Evolutionary conservation across 2,113 vertebrate species (phyloP).

Genomic region (Empidonax alnorum): DNA sequence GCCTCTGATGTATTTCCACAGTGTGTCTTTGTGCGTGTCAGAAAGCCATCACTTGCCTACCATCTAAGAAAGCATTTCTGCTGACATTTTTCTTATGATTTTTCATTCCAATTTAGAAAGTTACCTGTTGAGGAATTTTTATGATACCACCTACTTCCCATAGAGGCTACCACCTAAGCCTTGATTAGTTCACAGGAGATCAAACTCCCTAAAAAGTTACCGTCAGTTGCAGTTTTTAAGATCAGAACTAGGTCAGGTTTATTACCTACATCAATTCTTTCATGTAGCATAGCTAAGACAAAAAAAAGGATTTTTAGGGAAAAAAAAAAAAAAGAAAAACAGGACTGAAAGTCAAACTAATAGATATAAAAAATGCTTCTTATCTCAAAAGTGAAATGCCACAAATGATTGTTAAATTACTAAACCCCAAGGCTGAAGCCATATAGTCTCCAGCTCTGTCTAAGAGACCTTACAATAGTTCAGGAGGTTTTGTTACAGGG

Average conservation of each 20-base stretch:
- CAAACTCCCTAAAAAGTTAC: slow-evolving; percentile 72
- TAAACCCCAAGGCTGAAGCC: neutral
- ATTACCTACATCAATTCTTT: slow-evolving; percentile 64
- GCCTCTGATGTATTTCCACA: neutral
- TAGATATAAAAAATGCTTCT: slow-evolving; percentile 16
- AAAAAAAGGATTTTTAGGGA: neutral
- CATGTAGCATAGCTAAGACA: slow-evolving; percentile 31
- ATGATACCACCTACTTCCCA: slow-evolving; percentile 43
- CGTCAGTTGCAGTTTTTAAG: slow-evolving; percentile 58
- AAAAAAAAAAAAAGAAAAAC: slow-evolving; percentile 2
- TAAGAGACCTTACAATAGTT: neutral
- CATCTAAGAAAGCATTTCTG: slow-evolving; percentile 47
- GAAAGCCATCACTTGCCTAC: neutral
- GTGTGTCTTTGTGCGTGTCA: slow-evolving; percentile 6
- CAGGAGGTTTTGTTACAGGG: neutral
- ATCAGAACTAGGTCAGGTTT: slow-evolving; percentile 70
- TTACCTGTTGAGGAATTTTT: slow-evolving; percentile 60
- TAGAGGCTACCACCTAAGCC: slow-evolving; percentile 49
- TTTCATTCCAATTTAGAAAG: slow-evolving; percentile 64
- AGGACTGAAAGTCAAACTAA: slow-evolving; percentile 1
- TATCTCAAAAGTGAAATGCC: slow-evolving; percentile 11
- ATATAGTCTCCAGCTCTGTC: neutral
- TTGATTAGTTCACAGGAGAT: slow-evolving; percentile 75
- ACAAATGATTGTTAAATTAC: slow-evolving; percentile 19
- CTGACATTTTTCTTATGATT: slow-evolving; percentile 32